phyloP scores from a whole-genome alignment of 1,140 invertebrate species.

The Drosophila lacteicornis region DNA sequence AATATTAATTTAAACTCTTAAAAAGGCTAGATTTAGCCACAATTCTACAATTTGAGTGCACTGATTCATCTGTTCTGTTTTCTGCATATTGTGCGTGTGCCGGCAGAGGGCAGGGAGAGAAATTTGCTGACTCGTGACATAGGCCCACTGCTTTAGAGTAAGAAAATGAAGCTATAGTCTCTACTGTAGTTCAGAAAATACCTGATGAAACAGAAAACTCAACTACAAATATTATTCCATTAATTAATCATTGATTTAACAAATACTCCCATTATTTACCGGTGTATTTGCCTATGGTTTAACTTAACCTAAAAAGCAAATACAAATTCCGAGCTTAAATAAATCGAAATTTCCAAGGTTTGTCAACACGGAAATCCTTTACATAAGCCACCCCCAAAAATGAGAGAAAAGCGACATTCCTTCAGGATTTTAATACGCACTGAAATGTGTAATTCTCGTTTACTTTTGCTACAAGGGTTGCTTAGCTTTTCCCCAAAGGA shows the following conservation, averaged over 20 bases:
- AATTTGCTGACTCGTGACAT: too few relatives aligned
- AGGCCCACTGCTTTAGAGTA: too few relatives aligned
- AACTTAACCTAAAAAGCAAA: neutral
- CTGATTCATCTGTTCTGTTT: too few relatives aligned
- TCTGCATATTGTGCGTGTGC: too few relatives aligned
- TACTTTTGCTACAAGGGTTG: conserved; percentile 29
- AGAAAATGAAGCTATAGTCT: too few relatives aligned
- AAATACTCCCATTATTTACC: too few relatives aligned
- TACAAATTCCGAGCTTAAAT: conserved; percentile 17
- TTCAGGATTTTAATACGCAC: conserved; percentile 12
- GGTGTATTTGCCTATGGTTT: neutral
- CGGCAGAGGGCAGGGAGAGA: too few relatives aligned
- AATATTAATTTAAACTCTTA: too few relatives aligned
- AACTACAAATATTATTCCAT: neutral
- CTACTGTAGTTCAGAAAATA: too few relatives aligned
- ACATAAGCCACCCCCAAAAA: conserved; percentile 19
- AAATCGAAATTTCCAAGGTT: conserved; percentile 39
- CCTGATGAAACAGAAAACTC: too few relatives aligned
- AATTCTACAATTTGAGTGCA: too few relatives aligned
- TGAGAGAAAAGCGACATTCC: conserved; percentile 1
- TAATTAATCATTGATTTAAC: neutral
- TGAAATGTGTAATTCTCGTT: conserved; percentile 35
- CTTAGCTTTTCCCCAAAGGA: conserved; percentile 1
- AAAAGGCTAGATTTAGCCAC: too few relatives aligned
- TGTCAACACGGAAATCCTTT: conserved; percentile 7